Conservation (phyloP, 2,113 vertebrate species). For the Ahaetulla prasina region DNA sequence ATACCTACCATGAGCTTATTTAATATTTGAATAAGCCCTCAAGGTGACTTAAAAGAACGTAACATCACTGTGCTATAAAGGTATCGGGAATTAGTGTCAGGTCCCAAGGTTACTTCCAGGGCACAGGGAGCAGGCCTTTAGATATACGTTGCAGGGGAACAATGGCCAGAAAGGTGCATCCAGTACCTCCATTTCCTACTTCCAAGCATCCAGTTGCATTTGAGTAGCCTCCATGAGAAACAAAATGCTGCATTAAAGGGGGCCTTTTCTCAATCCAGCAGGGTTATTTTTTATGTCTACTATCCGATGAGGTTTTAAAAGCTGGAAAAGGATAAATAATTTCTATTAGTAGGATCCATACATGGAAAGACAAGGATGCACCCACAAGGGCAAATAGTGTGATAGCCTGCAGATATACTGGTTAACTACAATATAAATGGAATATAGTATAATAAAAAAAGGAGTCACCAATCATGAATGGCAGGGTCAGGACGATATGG, state of each 20-base stretch:
- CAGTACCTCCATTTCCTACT: neutral
- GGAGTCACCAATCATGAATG: neutral
- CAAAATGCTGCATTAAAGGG: neutral
- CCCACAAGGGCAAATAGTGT: neutral
- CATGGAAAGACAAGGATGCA: neutral
- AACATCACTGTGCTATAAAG: neutral
- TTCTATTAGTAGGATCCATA: neutral
- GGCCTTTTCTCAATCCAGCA: neutral
- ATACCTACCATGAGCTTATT: neutral
- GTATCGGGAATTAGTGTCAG: neutral
- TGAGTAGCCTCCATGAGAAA: neutral
- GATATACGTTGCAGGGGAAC: neutral
- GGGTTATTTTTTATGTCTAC: neutral
- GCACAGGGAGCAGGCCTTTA: neutral
- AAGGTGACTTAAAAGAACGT: neutral
- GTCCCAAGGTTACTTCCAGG: neutral
- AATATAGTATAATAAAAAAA: neutral
- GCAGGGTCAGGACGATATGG: neutral
- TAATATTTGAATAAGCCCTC: neutral
- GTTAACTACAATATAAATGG: neutral
- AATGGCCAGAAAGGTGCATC: neutral
- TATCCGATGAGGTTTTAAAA: neutral
- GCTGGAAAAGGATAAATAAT: neutral
- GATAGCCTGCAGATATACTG: neutral
- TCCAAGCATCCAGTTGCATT: neutral